Conservation (phyloP, 2,888 invertebrate species). For the Tipula unca region DNA sequence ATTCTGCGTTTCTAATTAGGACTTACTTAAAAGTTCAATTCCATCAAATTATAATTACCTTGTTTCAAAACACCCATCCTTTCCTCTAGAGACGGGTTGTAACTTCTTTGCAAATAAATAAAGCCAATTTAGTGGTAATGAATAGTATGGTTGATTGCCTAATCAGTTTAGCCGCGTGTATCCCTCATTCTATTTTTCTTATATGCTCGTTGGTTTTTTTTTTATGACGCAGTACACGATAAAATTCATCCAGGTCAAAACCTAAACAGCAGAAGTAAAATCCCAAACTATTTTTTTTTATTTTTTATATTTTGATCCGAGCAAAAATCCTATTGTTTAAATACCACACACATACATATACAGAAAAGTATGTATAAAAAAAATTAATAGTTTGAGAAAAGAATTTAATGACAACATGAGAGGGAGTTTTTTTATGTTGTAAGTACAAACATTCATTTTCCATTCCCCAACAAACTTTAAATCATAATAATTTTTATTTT, state of each 20-base stretch:
- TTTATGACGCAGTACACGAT: background rate
- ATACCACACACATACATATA: background rate
- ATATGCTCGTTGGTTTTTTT: background rate
- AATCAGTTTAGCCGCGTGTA: background rate
- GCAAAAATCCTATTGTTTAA: background rate
- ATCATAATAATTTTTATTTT: background rate
- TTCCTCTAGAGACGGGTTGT: no score
- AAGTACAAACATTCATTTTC: background rate
- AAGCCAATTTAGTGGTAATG: background rate
- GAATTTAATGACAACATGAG: background rate
- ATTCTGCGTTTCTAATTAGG: no score
- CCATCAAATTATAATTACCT: no score
- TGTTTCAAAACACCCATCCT: no score
- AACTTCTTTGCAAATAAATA: no score
- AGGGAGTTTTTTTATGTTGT: background rate
- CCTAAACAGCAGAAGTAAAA: background rate
- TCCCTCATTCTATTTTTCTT: background rate
- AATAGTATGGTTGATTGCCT: background rate
- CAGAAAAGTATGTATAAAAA: background rate
- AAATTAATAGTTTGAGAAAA: background rate
- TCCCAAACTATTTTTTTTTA: background rate
- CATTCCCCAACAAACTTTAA: background rate
- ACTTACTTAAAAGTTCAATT: no score
- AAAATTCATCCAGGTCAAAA: background rate
- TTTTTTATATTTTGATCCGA: background rate